A percentile compares a stretch with the other conserved stretches of the same genome.
Evolutionary conservation across 2,797 vertebrate genomes (phyloP).

Genomic region (Helicolenus hilgendorfi): DNA sequence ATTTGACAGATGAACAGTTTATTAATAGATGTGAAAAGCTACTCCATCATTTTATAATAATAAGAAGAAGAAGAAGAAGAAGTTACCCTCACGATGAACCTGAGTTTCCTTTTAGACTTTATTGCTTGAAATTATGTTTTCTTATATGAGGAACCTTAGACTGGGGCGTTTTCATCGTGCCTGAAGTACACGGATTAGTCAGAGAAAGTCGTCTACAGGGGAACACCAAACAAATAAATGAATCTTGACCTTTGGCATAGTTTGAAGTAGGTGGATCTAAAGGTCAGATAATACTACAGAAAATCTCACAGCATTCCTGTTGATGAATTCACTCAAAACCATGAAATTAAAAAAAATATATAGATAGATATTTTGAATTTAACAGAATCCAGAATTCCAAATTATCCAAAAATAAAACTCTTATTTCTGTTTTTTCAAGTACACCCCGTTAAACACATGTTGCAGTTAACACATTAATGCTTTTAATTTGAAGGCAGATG

Average conservation of each 20-base stretch:
- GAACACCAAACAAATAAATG: not conserved
- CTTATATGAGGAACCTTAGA: constrained; percentile 3
- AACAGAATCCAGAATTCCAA: not conserved
- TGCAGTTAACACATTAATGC: too few relatives aligned
- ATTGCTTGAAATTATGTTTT: not conserved
- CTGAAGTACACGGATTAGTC: not conserved
- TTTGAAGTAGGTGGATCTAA: not conserved
- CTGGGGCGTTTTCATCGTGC: not conserved
- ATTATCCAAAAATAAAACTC: not conserved
- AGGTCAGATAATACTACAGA: not conserved
- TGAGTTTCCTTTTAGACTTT: not conserved
- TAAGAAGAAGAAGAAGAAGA: too few relatives aligned
- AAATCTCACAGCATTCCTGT: not conserved
- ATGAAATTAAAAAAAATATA: not conserved
- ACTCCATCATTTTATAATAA: too few relatives aligned
- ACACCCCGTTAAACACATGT: not conserved
- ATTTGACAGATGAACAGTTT: too few relatives aligned
- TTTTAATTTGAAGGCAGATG: not conserved
- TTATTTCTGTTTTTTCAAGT: not conserved
- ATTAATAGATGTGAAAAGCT: too few relatives aligned
- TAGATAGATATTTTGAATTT: too few relatives aligned
- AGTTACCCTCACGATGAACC: not conserved
- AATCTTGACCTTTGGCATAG: not conserved
- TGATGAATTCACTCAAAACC: not conserved
- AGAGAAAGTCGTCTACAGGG: not conserved